Evolutionary conservation across 2,113 vertebrate genomes (phyloP).

Genomic region (Rhombomys opimus): DNA sequence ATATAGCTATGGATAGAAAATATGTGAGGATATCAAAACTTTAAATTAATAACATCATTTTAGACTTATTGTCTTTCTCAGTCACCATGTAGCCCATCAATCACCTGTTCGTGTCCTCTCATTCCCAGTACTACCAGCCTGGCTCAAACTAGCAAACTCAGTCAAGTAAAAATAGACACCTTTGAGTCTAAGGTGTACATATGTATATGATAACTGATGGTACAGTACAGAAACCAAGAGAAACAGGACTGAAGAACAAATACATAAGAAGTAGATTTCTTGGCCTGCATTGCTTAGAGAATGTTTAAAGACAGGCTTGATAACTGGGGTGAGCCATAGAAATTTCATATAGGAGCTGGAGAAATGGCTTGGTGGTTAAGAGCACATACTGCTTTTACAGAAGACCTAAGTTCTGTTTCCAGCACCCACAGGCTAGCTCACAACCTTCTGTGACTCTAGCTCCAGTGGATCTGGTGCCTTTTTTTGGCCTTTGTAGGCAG

Average conservation of each 20-base stretch:
- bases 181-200: conserved; percentile 41
- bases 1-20: conserved; percentile 7
- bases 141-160: conserved; percentile 24
- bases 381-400: neutral
- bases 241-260: neutral
- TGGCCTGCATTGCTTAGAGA: neutral
- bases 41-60: conserved; percentile 58
- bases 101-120: conserved; percentile 56
- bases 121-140: conserved; percentile 16
- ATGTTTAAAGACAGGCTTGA: neutral
- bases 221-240: neutral
- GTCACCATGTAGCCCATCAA: neutral
- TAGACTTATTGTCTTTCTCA: conserved; percentile 4
- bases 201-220: conserved; percentile 46
- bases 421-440: neutral
- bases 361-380: neutral
- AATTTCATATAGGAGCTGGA: neutral
- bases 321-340: neutral
- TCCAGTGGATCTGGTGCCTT: neutral
- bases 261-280: neutral
- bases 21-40: conserved; percentile 36
- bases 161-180: conserved; percentile 54
- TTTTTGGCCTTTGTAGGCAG: neutral
- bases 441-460: neutral
- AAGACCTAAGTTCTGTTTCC: neutral